Evolutionary conservation across 2,113 vertebrate species (phyloP).

Genomic region (Oophaga pumilio): DNA sequence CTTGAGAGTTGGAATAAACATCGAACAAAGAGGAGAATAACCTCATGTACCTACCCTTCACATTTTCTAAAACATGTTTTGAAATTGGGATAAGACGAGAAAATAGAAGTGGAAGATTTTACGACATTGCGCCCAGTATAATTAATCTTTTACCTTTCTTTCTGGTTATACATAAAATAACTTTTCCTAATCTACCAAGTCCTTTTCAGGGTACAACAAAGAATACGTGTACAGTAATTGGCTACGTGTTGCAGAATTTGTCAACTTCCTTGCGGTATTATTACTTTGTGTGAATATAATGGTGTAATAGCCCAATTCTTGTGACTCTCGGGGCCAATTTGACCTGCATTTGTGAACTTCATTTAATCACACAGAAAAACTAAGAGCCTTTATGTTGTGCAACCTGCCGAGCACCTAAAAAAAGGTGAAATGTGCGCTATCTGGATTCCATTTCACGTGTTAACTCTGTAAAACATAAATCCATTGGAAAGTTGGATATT

Average conservation of each 20-base stretch:
- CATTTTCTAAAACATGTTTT: background rate
- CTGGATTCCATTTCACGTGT: background rate
- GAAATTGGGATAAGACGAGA: background rate
- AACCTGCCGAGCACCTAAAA: background rate
- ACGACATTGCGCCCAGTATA: background rate
- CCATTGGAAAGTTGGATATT: background rate
- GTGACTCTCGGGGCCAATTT: background rate
- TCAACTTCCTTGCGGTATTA: constrained; percentile 25
- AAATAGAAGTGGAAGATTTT: background rate
- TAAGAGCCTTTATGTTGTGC: background rate
- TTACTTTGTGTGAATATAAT: constrained; percentile 30
- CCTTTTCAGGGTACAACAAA: background rate
- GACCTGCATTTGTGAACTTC: constrained; percentile 33
- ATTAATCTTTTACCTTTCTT: constrained; percentile 6
- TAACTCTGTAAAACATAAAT: background rate
- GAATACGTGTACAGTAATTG: background rate
- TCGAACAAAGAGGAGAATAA: background rate
- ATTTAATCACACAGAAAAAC: background rate
- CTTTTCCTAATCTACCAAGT: background rate
- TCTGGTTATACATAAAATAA: background rate
- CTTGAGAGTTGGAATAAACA: background rate
- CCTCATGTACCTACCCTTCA: background rate
- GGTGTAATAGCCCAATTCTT: constrained; percentile 15
- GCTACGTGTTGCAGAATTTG: constrained; percentile 25
- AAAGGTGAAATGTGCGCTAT: background rate